These are phyloP conservation scores for Latrodectus geometricus DNA, from an alignment of 1,140 invertebrate species.

Conservation along the genomic window DNA sequence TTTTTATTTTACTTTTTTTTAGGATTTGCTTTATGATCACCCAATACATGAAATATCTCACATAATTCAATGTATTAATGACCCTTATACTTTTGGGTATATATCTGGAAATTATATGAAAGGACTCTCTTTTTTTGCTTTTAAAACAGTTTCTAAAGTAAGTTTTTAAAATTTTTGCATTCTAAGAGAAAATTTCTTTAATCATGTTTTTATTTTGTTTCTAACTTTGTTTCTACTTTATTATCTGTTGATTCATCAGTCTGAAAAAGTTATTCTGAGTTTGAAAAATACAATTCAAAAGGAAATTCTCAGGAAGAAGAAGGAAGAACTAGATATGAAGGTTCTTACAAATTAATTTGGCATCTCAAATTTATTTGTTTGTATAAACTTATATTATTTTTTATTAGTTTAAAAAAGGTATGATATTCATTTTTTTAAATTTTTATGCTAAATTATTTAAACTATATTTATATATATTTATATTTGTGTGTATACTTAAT, in stretches of 20 bases:
- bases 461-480: too few relatives aligned
- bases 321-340: conserved; percentile 45
- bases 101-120: conserved; percentile 26
- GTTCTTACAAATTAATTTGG: not conserved
- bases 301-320: conserved; percentile 24
- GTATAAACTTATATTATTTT: not conserved
- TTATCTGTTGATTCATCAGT: not conserved
- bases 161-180: not conserved
- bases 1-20: not conserved
- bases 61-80: conserved; percentile 21
- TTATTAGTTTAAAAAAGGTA: not conserved
- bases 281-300: conserved; percentile 7
- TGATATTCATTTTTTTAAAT: not conserved
- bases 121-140: conserved; percentile 27
- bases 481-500: too few relatives aligned
- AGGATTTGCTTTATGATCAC: conserved; percentile 20
- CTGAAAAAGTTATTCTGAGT: not conserved
- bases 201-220: not conserved
- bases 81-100: conserved; percentile 33
- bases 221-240: not conserved
- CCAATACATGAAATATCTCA: conserved; percentile 21
- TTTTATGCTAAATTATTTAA: not conserved
- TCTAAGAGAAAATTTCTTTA: not conserved
- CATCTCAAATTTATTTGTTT: not conserved
- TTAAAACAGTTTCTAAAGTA: conserved; percentile 19